Conservation (phyloP, 1,140 invertebrate genomes). For the Pissodes strobi region DNA sequence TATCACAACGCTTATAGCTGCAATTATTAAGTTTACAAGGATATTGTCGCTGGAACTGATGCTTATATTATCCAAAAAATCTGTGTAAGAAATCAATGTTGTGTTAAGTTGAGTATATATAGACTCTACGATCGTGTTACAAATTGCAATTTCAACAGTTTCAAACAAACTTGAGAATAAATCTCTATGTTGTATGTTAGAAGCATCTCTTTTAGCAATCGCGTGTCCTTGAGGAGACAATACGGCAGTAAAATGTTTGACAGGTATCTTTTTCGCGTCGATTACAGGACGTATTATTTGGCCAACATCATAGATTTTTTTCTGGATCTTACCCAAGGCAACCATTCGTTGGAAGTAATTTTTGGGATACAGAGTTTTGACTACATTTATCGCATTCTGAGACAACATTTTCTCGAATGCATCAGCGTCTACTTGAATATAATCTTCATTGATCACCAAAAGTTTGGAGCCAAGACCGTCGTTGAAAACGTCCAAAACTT, state of each 20-base stretch:
- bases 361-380: constrained; percentile 1
- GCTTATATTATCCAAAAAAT: not conserved
- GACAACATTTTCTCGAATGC: not conserved
- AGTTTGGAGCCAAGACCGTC: not conserved
- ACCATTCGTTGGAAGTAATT: not conserved
- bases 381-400: not conserved
- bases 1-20: not conserved
- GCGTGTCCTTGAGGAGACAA: not conserved
- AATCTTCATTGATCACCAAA: constrained; percentile 1
- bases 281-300: not conserved
- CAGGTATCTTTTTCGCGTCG: not conserved
- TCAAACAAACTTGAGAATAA: not conserved
- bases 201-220: not conserved
- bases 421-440: not conserved
- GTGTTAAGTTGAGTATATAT: not conserved
- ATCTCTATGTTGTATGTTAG: not conserved
- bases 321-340: not conserved
- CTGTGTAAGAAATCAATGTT: not conserved
- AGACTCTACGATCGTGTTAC: not conserved
- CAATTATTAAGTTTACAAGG: not conserved
- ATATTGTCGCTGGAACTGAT: not conserved
- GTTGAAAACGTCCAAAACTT: constrained; percentile 7
- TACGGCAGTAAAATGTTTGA: not conserved
- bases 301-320: too few relatives aligned
- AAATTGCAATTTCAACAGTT: not conserved